Base-by-base conservation (phyloP, 2,113 vertebrate genomes). In the Chaetops frenatus region DNA sequence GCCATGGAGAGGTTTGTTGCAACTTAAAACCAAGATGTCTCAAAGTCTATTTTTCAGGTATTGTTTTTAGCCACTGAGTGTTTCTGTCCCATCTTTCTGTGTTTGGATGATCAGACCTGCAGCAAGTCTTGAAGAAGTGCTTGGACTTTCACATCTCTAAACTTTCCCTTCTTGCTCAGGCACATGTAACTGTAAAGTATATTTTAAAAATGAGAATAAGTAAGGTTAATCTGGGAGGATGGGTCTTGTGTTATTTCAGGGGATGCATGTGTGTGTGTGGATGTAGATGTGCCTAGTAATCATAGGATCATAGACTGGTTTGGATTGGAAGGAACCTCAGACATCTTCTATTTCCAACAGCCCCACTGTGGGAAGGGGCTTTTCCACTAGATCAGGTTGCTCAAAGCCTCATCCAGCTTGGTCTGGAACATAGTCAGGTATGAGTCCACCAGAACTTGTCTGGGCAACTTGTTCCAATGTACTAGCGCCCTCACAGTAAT, bases 211-310 rank as follows among this genome's bases (percentile, higher is more conserved):
- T 50, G 29, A 45, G 9, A 66, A 24, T 47, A 67, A 35, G 5
- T 17, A 13, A 57, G 4, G 10, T 73, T 61, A 12, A 28, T 50
- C 54, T 65, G 73, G 31, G 36, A 86, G 36, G 15, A 53, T 9
- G 27, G 18, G 23, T 12, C 31, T 5, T 7, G 6, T 60, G 38
- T 56, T 60, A 2, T 27, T 74, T 7, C 38, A 71, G 62, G 12
- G 18, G 17, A 21, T 51, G 8, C 27, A 24, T 7, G 15, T 1
- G 0, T 9, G 3, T 42, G 36, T 3, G 25, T 58, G 44, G 10
- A 10, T 45, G 33, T 28, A 44, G 36, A 14, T 20, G 16, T 35
- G 28, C 4, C 25, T 36, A 35, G 12, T 29, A 76, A 47, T 82
- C 14, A 35, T 15, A 40, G 45, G 40, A 27, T 48, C 25, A 13